Evolutionary conservation across 2,797 vertebrate species (phyloP), one percentile per base, ranked within the genome.

Genomic region (Typhlichthys eigenmanni): DNA sequence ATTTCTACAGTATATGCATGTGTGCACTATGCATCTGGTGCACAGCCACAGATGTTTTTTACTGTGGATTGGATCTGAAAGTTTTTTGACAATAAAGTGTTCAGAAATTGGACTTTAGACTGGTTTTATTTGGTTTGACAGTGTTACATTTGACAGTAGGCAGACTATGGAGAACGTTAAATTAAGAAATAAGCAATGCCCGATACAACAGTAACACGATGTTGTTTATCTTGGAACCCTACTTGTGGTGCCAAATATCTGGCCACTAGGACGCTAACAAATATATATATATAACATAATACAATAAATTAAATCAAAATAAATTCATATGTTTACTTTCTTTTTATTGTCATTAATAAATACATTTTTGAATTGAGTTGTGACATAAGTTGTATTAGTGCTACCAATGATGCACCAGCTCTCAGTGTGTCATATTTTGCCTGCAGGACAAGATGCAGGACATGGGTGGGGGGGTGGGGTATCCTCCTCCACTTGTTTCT

Each of bases 401-500:
- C 65, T 58, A 1, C 46, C 55, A 24, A 60, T 80, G 75, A 79
- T 56, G 75, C 74, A 47, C 72, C 62, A 65, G 51, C n/a, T 50
- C 55, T 12, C 47, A 19, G 60, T 53, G 47, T 73, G 64, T 76
- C 62, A 71, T 81, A 58, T 72, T 71, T 48, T 1, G 69, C 58
- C 59, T 64, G 51, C 2, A 24, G 43, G 77, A 76, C 62, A 72
- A 63, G 73, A 60, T 65, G 51, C 62, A 72, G 38, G 38, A 38
- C 38, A 38, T 29, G 76, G 69, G 57, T 58, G 38, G 57, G 38
- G 38, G 38, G 6, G 9, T 6, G 38, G 45, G 29, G 32, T 13
- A 38, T 38, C 73, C 79, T 82, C 79, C 77, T 85, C 79, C 65
- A 52, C 80, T 76, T 60, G 74, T 74, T 72, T 65, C 77, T 66